Base-by-base conservation (phyloP, 2,888 invertebrate genomes). In the Drosophila flavopinicola region DNA sequence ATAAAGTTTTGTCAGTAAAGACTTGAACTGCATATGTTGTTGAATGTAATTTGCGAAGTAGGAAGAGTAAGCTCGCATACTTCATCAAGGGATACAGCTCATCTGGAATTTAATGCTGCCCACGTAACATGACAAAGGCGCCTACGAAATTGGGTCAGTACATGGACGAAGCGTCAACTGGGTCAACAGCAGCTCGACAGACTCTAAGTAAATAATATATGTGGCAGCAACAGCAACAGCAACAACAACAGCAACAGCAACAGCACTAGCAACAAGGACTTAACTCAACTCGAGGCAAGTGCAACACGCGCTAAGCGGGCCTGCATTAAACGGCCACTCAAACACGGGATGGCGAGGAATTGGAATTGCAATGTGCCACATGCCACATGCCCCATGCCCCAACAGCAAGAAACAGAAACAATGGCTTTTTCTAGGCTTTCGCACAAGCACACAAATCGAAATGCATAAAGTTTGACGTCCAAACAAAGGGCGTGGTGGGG, bases 151-250 rank as follows among this genome's bases (percentile, higher is more conserved):
- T 45, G 56, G 82, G 70, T 77, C 75, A 71, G 67, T 48, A 39
- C 52, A 82, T 75, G 71, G 66, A 54, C 64, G 70, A 64, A 58
- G 53, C 58, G 57, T 65, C 57, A 85, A 85, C 72, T 78, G 64
- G 85, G 85, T 85, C 79, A 75, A 59, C 67, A 51, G 27, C 30
- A 47, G 59, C 57, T 67, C 67, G 67, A 73, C 73, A 67, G 67
- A 66, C 63, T 66, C 53, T 60, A 72, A 79, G 75, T 79, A 85
- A 79, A 85, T 85, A 79, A 82, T 68, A 82, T 78, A 78, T 75
- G 66, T 68, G 76, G 67, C 63, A 80, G 54, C 70, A 64, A 41
- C 60, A 64, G 63, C 38, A 44, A 30, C 41, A 33, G 33, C 32
- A 35, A n/a, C 39, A 37, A 17, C 48, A 27, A 13, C 23, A 47